phyloP scores from a whole-genome alignment of 2,113 vertebrate species.

The Python bivittatus region DNA sequence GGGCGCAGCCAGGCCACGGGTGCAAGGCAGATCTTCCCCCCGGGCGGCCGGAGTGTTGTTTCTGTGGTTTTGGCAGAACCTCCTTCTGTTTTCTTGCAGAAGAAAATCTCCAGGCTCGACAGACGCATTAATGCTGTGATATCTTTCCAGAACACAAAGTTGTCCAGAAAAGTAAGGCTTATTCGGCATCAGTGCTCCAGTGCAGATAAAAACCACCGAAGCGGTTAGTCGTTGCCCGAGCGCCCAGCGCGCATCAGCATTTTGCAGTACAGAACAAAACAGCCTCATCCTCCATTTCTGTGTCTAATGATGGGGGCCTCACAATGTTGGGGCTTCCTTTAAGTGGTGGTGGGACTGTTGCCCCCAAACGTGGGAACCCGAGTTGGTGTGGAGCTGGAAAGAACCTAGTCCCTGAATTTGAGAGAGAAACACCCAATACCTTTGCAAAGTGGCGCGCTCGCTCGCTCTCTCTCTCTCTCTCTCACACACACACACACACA shows the following conservation, averaged over 20 bases:
- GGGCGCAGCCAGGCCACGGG: not conserved
- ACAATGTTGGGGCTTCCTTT: not conserved
- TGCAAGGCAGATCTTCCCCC: not conserved
- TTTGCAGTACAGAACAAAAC: not conserved
- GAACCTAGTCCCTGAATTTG: too few relatives aligned
- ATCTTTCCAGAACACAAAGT: not conserved
- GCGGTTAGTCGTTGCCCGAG: too few relatives aligned
- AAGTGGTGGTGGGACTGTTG: not conserved
- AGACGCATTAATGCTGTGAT: constrained; percentile 13
- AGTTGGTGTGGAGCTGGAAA: too few relatives aligned
- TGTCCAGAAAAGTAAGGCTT: not conserved
- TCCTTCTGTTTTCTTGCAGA: constrained; percentile 51
- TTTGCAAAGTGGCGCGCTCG: too few relatives aligned
- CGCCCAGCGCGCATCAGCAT: too few relatives aligned
- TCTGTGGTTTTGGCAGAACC: not conserved
- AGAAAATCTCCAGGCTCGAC: constrained; percentile 54
- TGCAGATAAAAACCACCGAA: not conserved
- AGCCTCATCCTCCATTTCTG: not conserved
- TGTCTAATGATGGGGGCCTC: not conserved
- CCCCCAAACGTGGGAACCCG: not conserved
- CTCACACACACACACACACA: too few relatives aligned
- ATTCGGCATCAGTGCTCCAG: not conserved
- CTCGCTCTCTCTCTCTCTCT: too few relatives aligned
- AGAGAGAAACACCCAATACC: too few relatives aligned
- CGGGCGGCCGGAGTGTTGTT: not conserved